These are phyloP conservation scores for Deroplatys truncata DNA, from an alignment of 2,888 invertebrate species.

Conservation along the genomic window DNA sequence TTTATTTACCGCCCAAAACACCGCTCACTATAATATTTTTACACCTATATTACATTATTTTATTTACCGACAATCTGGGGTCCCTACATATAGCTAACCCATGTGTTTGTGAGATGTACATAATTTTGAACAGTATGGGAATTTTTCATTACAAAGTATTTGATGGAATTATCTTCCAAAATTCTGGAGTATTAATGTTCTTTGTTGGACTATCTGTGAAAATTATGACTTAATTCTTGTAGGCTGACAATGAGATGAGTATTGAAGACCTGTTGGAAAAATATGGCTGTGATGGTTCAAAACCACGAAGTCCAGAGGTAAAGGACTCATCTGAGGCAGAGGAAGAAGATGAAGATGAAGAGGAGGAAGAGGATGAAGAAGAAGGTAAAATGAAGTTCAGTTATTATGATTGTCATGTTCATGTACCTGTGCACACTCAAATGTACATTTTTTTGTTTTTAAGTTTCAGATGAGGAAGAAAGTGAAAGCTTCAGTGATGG, in stretches of 20 bases:
- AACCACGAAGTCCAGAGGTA: constrained; percentile 39
- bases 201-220: no score
- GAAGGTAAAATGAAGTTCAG: not conserved
- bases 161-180: no score
- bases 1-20: no score
- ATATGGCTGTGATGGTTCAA: constrained; percentile 52
- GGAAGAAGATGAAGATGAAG: constrained; percentile 41
- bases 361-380: constrained; percentile 38
- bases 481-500: constrained; percentile 42
- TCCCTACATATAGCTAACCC: no score
- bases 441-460: not conserved
- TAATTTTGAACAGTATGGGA: no score
- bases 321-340: constrained; percentile 37
- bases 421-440: not conserved
- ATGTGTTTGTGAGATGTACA: no score
- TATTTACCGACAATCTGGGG: no score
- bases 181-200: no score
- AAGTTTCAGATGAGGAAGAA: constrained; percentile 3
- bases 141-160: no score
- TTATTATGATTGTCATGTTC: not conserved
- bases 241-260: constrained; percentile 74
- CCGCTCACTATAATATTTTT: no score
- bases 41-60: no score
- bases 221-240: constrained; percentile 25
- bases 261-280: constrained; percentile 76